Evolutionary conservation across 2,888 invertebrate genomes (phyloP), one percentile per base, ranked within the genome.

Genomic region (Achlya flavicornis): DNA sequence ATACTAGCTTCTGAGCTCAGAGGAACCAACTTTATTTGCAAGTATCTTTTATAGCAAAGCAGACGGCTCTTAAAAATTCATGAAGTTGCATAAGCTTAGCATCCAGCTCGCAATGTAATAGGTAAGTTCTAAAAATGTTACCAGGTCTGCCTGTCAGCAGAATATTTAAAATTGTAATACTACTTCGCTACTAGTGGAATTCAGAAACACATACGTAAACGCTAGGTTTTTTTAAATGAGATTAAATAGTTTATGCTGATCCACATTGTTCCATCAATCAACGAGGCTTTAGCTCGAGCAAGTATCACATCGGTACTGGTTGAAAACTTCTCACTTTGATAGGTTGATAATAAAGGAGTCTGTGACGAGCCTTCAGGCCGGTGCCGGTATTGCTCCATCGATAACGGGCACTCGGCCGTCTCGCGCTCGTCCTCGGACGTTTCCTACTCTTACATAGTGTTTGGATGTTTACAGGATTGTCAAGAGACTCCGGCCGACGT

Each of bases 21-120:
- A 83, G 78, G 83, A 81, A 84, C 80, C 77, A 80, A 84, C 80
- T 83, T 84, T 85, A 86, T 85, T 87, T 83, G 82, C 78, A 85
- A 84, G 81, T 82, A 80, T 79, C 78, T 78, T 82, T 80, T 83
- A 79, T 79, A 80, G 77, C 76, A 80, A 78, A 80, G 78, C 83
- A 82, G 83, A 84, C 77, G 81, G 78, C 84, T 85, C 80, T 82
- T 80, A 81, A 78, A 79, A 84, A 83, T 84, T 85, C 83, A 83
- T 84, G 80, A 83, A 81, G 78, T 73, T 75, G 77, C 78, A 80
- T 80, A 75, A 74, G 77, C 67, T 67, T 67, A 66, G 71, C 66
- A 70, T 66, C 66, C 64, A 67, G 74, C 75, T 75, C 74, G 74
- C 73, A 61, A 72, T 72, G 64, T 72, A 64, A 72, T 70, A 73